Evolutionary conservation across 1,140 invertebrate genomes (phyloP), one percentile per base, ranked within the genome.

Genomic region (Copidosoma floridanum): DNA sequence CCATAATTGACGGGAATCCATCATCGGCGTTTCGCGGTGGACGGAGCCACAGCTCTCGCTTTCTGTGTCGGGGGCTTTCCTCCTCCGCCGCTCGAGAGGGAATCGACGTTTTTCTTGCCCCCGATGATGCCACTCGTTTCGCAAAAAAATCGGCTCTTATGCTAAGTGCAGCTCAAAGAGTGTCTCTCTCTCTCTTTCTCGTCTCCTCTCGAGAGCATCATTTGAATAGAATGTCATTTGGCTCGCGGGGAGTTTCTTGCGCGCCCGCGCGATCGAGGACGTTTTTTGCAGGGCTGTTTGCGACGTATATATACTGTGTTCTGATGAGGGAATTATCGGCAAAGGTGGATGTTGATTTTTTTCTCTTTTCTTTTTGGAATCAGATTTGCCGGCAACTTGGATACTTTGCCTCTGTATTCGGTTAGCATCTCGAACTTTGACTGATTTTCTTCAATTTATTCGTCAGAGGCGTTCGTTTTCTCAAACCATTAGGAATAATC

Each of bases 1-100:
- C 75, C 68, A 75, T 80, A 80, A 80, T 79, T 80, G 78, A 79
- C 75, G 77, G 77, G 77, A 73, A 80, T 80, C 76, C 74, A 78
- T 80, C 78, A 79, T 79, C 71, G 71, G 69, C 65, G 68, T 73
- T 77, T 76, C 70, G 66, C 69, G 65, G 70, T 41, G 27, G 40
- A 53, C 11, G 20, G 40, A 3, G 24, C 29, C 12, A 12, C 29
- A 32, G 29, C 29, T 32, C 29, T 32, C 6, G 6, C 29, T 12
- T 6, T 32, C 29, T 32, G 29, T 32, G 6, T 32, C 29, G 29
- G 6, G 29, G 29, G 29, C 29, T n/a, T n/a, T n/a, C n/a, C n/a
- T n/a, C n/a, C n/a, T 32, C 29, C 29, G 29, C 12, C 29, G 6
- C 29, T 29, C 7, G 21, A 26, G 26, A 40, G 38, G n/a, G 38